phyloP scores from a whole-genome alignment of 2,888 invertebrate species.

The Napeogenes sylphis region DNA sequence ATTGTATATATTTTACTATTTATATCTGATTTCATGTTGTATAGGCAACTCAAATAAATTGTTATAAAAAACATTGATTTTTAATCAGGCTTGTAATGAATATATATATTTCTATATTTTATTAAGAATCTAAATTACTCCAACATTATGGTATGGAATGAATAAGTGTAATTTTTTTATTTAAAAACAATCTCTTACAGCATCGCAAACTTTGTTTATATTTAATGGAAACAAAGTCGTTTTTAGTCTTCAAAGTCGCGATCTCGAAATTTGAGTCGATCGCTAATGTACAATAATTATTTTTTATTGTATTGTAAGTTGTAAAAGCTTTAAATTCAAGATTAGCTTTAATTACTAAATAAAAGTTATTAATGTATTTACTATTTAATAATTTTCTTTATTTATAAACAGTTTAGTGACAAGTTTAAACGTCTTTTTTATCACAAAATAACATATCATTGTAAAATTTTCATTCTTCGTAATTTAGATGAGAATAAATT shows the following conservation, averaged over 20 bases:
- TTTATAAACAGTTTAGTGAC: slow-evolving; percentile 9
- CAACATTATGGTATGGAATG: too few species aligned
- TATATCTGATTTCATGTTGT: too few species aligned
- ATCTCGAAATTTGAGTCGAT: slow-evolving; percentile 9
- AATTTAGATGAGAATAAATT: slow-evolving; percentile 13
- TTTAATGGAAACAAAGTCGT: not conserved
- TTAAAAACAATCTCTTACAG: too few species aligned
- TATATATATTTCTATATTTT: too few species aligned
- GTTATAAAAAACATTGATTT: too few species aligned
- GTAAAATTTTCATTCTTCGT: slow-evolving; percentile 11
- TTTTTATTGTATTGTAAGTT: slow-evolving; percentile 50
- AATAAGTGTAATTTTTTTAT: too few species aligned
- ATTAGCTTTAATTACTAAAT: slow-evolving; percentile 74
- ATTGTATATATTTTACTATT: too few species aligned
- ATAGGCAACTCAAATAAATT: too few species aligned
- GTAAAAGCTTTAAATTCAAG: slow-evolving; percentile 76
- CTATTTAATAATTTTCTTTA: slow-evolving; percentile 23
- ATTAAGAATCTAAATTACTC: too few species aligned
- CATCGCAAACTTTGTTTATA: too few species aligned
- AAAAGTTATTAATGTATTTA: slow-evolving; percentile 43
- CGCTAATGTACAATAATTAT: slow-evolving; percentile 22
- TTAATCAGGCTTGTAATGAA: too few species aligned
- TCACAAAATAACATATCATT: slow-evolving; percentile 15
- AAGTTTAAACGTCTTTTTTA: slow-evolving; percentile 6
- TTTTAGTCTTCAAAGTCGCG: slow-evolving; percentile 1